Evolutionary conservation across 2,797 vertebrate species (phyloP), one percentile per base, ranked within the genome.

Genomic region (Sciurus vulgaris): DNA sequence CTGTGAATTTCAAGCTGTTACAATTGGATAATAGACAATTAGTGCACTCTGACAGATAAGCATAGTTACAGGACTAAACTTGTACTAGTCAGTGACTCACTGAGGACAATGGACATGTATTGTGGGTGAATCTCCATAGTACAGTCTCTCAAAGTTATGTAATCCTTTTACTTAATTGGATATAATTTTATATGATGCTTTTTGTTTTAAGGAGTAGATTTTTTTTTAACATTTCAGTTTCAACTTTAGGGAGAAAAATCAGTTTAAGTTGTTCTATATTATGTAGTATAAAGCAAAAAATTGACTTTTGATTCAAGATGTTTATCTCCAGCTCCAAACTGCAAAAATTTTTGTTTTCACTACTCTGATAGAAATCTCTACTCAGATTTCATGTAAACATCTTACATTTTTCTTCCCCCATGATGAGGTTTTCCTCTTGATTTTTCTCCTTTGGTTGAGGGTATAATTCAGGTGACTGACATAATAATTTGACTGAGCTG

Each of bases 111-210:
- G 26, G 65, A 33, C 38, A 18, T 79, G 22, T 35, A 1, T 54
- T 79, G 15, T 89, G n/a, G 61, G 41, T 90, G 18, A 93, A 87
- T 65, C 28, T 89, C 51, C 17, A 89, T 41, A 56, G 73, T 79
- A 51, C 7, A 72, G 8, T 69, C 56, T 89, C 61, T 89, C 88
- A 79, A 63, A 93, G 72, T 85, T 84, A 76, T 12, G 7, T 24
- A 24, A 84, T 47, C 56, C 10, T 41, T 83, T 89, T 81, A 70
- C 41, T 65, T 84, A 74, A 81, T 93, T 87, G 17, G 44, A 72
- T 72, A 74, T 78, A 85, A 90, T 85, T 84, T 87, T 87, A 94
- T 81, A 5, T 85, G 51, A 41, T 85, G 26, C 26, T n/a, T 96
- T 86, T 91, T 38, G 26, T 74, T 63, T 74, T 65, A 72, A 88